A percentile compares a stretch with the other conserved stretches of the same genome.
These are phyloP conservation scores for Melanotaenia pygmaea DNA, from an alignment of 2,797 vertebrate species.

Conservation along the genomic window DNA sequence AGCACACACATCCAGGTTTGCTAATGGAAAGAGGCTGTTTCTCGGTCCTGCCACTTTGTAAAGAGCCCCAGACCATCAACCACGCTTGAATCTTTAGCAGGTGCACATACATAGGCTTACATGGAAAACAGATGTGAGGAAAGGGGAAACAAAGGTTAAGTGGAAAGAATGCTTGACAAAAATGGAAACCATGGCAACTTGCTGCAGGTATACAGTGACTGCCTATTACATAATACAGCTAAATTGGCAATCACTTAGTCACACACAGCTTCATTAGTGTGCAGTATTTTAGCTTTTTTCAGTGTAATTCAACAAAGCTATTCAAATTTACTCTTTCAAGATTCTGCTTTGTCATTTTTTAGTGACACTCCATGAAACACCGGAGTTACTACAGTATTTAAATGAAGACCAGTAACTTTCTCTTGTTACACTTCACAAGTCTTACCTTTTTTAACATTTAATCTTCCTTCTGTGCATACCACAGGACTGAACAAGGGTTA, in stretches of 20 bases:
- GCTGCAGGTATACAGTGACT: conserved; percentile 56
- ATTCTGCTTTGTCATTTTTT: conserved; percentile 34
- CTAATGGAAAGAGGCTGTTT: conserved; percentile 60
- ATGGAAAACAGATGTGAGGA: conserved; percentile 45
- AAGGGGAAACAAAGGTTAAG: conserved; percentile 63
- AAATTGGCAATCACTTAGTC: conserved; percentile 44
- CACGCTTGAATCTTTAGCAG: conserved; percentile 78
- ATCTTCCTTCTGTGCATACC: neutral
- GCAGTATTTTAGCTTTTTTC: conserved; percentile 52
- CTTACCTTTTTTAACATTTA: neutral
- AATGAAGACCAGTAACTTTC: conserved; percentile 14
- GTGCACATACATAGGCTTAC: conserved; percentile 61
- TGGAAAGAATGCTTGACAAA: conserved; percentile 50
- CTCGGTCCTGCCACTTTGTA: conserved; percentile 52
- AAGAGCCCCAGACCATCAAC: conserved; percentile 55
- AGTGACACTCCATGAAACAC: neutral
- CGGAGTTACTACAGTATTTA: neutral
- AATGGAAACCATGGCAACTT: conserved; percentile 72
- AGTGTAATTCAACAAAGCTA: conserved; percentile 34
- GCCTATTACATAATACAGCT: conserved; percentile 44
- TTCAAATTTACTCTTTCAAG: conserved; percentile 44
- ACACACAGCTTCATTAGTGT: conserved; percentile 40
- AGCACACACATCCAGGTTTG: conserved; percentile 53
- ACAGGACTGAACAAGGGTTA: neutral
- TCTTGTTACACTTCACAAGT: conserved; percentile 1